These are phyloP conservation scores for Sula dactylatra DNA, from an alignment of 2,113 vertebrate genomes.

Conservation along the genomic window DNA sequence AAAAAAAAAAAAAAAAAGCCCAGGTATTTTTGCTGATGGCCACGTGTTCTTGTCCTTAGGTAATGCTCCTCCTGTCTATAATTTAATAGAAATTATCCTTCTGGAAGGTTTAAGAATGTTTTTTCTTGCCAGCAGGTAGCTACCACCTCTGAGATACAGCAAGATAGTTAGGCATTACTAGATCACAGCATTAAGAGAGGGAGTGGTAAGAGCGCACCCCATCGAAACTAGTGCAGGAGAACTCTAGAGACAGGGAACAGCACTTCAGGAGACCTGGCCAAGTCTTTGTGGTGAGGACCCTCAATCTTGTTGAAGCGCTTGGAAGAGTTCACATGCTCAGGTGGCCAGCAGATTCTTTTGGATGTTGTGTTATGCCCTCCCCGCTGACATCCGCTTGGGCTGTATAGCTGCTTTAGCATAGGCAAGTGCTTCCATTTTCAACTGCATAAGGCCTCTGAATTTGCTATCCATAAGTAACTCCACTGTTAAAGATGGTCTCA, in stretches of 20 bases:
- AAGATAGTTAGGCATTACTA: neutral
- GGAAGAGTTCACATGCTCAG: neutral
- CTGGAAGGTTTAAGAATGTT: neutral
- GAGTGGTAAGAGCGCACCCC: neutral
- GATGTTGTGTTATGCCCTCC: neutral
- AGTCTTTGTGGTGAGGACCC: accelerated
- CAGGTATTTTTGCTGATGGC: neutral
- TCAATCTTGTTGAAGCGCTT: neutral
- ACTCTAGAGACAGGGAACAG: neutral
- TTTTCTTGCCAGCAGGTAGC: neutral
- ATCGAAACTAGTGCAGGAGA: neutral
- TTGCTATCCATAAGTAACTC: neutral
- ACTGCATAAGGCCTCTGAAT: neutral
- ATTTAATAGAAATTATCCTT: neutral
- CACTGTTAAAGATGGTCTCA: neutral
- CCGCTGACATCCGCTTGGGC: neutral
- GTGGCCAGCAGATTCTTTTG: neutral
- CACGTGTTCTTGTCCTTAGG: neutral
- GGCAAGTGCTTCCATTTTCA: neutral
- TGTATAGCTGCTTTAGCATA: neutral
- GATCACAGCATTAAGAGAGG: neutral
- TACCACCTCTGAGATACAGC: neutral
- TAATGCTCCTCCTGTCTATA: neutral
- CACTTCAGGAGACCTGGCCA: no score
- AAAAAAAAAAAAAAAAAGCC: no score